These are phyloP conservation scores for Cryptus viduatorius DNA, from an alignment of 2,888 invertebrate species.

Conservation along the genomic window DNA sequence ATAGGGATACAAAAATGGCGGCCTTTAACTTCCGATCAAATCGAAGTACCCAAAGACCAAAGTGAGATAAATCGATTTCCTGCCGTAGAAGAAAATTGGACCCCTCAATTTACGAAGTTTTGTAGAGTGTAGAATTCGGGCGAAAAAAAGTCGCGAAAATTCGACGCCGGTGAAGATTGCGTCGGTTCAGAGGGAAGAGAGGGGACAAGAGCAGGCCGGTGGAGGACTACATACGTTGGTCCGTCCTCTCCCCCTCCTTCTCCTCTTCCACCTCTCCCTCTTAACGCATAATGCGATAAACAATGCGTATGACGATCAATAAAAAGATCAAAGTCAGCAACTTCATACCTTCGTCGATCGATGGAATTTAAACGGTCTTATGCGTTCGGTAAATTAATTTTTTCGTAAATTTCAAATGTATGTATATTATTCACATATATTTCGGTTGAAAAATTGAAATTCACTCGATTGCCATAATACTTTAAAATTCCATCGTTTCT, in stretches of 20 bases:
- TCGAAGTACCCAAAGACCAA: neutral
- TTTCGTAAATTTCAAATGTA: no score
- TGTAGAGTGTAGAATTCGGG: neutral
- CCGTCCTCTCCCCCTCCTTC: constrained; percentile 76
- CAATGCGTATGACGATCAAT: neutral
- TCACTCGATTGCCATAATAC: neutral
- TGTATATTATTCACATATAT: neutral
- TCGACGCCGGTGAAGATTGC: constrained; percentile 13
- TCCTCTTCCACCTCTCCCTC: constrained; percentile 69
- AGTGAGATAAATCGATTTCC: neutral
- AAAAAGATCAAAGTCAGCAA: neutral
- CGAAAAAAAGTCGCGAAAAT: neutral
- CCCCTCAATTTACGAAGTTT: neutral
- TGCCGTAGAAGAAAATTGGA: neutral
- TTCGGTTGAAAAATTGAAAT: neutral
- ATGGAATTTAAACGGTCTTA: neutral
- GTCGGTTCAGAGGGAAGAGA: constrained; percentile 50
- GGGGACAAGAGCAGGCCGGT: constrained; percentile 70
- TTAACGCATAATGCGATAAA: neutral
- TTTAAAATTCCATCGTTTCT: neutral
- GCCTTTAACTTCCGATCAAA: neutral
- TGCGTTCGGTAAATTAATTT: no score
- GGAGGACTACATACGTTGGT: constrained; percentile 77
- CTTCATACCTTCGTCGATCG: neutral
- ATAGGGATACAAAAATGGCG: neutral